These are phyloP conservation scores for Phasia obesa DNA, from an alignment of 2,888 invertebrate genomes.

Conservation along the genomic window DNA sequence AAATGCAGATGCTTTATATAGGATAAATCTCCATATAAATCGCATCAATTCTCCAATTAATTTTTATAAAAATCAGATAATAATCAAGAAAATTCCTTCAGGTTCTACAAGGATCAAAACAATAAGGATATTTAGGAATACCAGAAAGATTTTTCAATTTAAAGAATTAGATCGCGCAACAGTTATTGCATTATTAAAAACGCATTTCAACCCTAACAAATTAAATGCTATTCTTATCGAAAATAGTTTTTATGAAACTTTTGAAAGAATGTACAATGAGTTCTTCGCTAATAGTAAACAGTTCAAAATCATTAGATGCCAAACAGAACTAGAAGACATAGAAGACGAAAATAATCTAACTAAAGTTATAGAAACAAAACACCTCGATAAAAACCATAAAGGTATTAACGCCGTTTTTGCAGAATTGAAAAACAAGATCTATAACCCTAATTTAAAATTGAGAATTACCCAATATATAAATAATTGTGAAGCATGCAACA, in stretches of 20 bases:
- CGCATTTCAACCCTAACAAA: conserved; percentile 4
- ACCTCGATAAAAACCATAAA: conserved; percentile 37
- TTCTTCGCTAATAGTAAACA: not conserved
- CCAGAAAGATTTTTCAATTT: conserved; percentile 21
- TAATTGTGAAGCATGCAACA: conserved; percentile 63
- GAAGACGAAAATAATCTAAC: conserved; percentile 32
- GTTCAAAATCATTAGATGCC: conserved; percentile 10
- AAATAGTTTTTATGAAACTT: not conserved
- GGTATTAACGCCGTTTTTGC: conserved; percentile 27
- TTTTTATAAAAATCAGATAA: conserved; percentile 19
- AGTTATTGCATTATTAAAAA: conserved; percentile 17
- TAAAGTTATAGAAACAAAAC: conserved; percentile 29
- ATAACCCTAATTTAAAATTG: conserved; percentile 55
- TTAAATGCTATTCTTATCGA: conserved; percentile 4
- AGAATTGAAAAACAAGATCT: conserved; percentile 40
- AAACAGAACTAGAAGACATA: conserved; percentile 2
- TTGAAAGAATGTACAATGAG: not conserved
- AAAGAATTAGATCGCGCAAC: conserved; percentile 21
- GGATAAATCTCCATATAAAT: too few species aligned
- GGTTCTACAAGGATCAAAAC: conserved; percentile 4
- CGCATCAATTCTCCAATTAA: too few species aligned
- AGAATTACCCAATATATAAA: conserved; percentile 67
- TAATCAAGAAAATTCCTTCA: conserved; percentile 7
- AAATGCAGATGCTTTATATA: too few species aligned
- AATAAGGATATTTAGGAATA: conserved; percentile 8